Percentiles rank a stretch among this genome's conserved stretches.
These are phyloP conservation scores for Noctuana brunneofusca DNA, from an alignment of 2,888 invertebrate species.

Conservation along the genomic window DNA sequence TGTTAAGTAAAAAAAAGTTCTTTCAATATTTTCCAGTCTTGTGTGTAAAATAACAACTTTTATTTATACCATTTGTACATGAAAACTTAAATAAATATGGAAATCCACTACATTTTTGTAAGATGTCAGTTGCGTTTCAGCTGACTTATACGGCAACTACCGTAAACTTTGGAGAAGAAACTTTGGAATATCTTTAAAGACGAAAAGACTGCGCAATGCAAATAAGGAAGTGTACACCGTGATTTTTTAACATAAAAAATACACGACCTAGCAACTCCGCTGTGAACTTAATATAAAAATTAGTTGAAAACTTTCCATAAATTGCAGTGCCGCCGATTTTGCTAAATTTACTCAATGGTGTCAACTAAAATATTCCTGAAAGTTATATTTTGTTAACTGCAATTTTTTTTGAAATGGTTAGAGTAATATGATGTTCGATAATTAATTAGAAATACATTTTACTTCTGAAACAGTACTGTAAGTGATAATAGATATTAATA, in stretches of 20 bases:
- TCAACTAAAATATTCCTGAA: constrained; percentile 6
- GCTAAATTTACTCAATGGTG: constrained; percentile 37
- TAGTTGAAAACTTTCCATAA: constrained; percentile 50
- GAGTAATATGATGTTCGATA: too few species aligned
- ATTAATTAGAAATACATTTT: too few species aligned
- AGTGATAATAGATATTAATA: too few species aligned
- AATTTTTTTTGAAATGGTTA: background rate
- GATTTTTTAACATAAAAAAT: constrained; percentile 51
- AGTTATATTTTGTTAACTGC: background rate
- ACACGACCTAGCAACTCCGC: constrained; percentile 43
- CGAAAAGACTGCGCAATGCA: constrained; percentile 58
- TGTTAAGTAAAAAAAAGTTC: too few species aligned
- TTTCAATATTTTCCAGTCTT: too few species aligned
- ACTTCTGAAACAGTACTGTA: too few species aligned
- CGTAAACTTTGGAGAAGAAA: constrained; percentile 69
- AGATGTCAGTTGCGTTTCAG: constrained; percentile 47
- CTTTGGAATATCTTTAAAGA: constrained; percentile 65
- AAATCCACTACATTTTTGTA: constrained; percentile 3
- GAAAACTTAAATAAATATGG: background rate
- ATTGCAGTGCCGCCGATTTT: constrained; percentile 45
- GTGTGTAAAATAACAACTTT: background rate
- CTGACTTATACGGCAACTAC: constrained; percentile 66
- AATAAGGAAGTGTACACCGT: constrained; percentile 56
- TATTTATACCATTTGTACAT: background rate
- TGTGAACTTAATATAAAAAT: constrained; percentile 57